Percentiles rank a stretch among this genome's conserved stretches.
Conservation (phyloP, 2,888 invertebrate species). For the Eutolmus rufibarbis region DNA sequence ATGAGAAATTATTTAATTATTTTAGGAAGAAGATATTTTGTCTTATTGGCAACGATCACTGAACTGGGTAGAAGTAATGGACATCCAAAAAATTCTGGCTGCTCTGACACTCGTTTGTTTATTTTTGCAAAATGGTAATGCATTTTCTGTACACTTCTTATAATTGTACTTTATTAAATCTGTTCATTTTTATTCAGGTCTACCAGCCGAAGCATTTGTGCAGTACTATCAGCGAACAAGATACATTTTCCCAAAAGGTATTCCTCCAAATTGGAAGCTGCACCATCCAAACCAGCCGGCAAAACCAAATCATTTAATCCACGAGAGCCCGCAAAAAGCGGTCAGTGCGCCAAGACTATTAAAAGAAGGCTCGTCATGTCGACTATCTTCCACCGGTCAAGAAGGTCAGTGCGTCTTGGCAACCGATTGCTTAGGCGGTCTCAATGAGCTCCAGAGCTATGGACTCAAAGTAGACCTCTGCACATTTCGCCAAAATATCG, state of each 20-base stretch:
- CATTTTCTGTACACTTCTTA: neutral
- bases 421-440: slow-evolving; percentile 57
- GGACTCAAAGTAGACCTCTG: slow-evolving; percentile 56
- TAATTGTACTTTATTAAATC: neutral
- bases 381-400: slow-evolving; percentile 58
- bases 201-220: neutral
- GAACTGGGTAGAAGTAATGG: neutral
- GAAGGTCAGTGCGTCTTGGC: slow-evolving; percentile 59
- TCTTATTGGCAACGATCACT: neutral
- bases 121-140: neutral
- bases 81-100: neutral
- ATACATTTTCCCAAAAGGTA: neutral
- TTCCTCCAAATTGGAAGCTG: neutral
- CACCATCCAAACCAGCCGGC: neutral
- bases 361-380: slow-evolving; percentile 58
- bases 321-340: neutral
- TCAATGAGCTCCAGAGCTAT: slow-evolving; percentile 56
- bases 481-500: slow-evolving; percentile 54
- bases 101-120: neutral
- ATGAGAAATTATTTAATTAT: neutral
- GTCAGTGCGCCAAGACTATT: neutral
- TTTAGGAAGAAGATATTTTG: neutral
- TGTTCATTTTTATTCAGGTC: neutral
- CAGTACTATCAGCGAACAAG: neutral
- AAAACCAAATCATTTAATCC: neutral